phyloP scores from a whole-genome alignment of 2,888 invertebrate species.

The Pseudeuparius sepicola region DNA sequence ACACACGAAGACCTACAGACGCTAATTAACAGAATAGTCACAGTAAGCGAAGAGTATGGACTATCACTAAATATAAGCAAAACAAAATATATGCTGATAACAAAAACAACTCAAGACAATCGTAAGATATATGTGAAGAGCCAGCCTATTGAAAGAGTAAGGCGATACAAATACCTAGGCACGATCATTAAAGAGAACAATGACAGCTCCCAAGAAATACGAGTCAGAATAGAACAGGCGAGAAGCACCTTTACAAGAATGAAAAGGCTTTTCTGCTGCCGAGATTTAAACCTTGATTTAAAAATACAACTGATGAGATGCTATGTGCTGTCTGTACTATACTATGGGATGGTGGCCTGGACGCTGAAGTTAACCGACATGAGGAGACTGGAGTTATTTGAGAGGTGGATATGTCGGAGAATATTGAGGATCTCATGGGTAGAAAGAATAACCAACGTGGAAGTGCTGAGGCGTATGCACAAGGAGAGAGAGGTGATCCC shows the following conservation, averaged over 20 bases:
- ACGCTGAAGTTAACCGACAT: constrained; percentile 4
- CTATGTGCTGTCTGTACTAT: constrained; percentile 7
- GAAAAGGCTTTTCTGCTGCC: constrained; percentile 12
- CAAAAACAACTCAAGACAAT: not conserved
- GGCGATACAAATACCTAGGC: constrained; percentile 10
- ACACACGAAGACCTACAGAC: no score
- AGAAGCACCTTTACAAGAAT: constrained; percentile 14
- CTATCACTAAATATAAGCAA: constrained; percentile 4
- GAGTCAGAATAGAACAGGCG: constrained; percentile 12
- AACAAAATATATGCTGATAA: constrained; percentile 4
- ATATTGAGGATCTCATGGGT: constrained; percentile 13
- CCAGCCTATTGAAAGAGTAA: constrained; percentile 10
- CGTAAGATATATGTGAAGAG: constrained; percentile 3
- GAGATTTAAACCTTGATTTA: constrained; percentile 13
- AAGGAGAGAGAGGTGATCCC: constrained; percentile 5
- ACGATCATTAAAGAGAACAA: constrained; percentile 9
- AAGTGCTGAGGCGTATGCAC: constrained; percentile 6
- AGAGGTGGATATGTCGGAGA: constrained; percentile 10
- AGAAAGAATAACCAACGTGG: constrained; percentile 6
- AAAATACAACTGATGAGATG: constrained; percentile 11
- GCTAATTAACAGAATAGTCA: no score
- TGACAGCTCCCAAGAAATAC: constrained; percentile 13
- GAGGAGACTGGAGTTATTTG: no score
- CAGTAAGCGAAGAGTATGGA: constrained; percentile 7
- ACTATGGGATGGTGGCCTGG: constrained; percentile 5